Conservation (phyloP, 2,113 vertebrate species). For the Melospiza melodia region DNA sequence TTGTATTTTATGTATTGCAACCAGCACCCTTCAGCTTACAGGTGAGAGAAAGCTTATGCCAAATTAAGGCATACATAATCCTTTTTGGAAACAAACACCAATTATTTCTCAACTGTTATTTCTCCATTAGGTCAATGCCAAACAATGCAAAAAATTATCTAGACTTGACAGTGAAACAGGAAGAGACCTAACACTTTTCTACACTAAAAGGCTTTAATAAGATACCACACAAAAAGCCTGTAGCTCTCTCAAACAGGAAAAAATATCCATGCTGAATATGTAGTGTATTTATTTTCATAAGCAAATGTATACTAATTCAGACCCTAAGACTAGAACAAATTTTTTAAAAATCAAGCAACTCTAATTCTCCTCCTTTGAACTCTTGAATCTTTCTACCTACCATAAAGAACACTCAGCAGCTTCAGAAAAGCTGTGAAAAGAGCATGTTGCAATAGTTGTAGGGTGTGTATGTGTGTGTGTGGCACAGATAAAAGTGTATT, state of each 20-base stretch:
- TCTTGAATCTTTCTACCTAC: not conserved
- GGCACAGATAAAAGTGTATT: constrained; percentile 6
- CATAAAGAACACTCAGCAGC: not conserved
- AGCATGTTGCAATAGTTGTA: not conserved
- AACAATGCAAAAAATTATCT: not conserved
- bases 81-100: not conserved
- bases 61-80: not conserved
- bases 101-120: not conserved
- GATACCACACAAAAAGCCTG: not conserved
- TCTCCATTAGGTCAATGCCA: not conserved
- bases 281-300: not conserved
- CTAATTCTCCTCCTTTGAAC: not conserved
- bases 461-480: not conserved
- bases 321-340: not conserved
- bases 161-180: not conserved
- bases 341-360: not conserved
- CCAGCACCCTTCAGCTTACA: not conserved
- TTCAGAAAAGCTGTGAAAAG: constrained; percentile 17
- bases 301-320: not conserved
- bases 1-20: not conserved
- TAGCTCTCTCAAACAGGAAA: not conserved
- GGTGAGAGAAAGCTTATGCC: not conserved
- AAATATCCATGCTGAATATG: not conserved
- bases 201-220: not conserved
- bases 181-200: not conserved